Evolutionary conservation across 2,888 invertebrate genomes (phyloP), one percentile per base, ranked within the genome.

Genomic region (Caenorhabditis macrosperma): DNA sequence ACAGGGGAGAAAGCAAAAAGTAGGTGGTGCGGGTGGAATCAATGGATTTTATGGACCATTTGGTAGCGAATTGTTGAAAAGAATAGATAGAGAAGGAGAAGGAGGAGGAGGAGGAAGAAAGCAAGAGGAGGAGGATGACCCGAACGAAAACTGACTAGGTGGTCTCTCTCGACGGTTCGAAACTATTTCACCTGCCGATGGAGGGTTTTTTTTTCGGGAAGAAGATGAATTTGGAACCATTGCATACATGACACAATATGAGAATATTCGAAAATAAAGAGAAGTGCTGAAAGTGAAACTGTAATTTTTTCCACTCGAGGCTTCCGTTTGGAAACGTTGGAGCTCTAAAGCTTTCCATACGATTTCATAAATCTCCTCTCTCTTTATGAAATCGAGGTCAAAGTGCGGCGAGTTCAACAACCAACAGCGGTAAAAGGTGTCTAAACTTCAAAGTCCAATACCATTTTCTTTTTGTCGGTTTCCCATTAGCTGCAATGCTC

Each of bases 1-100:
- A 59, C 50, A n/a, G 15, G 44, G n/a, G n/a, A 28, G 50, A 55
- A 50, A 38, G 50, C 26, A 30, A 12, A 35, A 55, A 55, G 20
- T 30, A 22, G 35, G 26, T 7, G 35, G 54, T n/a, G 54, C 26
- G 28, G 54, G n/a, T 20, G 54, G 28, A 35, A 61, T 24, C 41
- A 46, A 50, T 41, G n/a, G 30, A 46, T 61, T 63, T 60, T 54
- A 72, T 72, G 63, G 63, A 46, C 54, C 63, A 72, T 63, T 72
- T 61, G 63, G 41, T 54, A 55, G 63, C 44, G 54, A 71, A 61
- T 38, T 9, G 28, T n/a, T 28, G 54, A 17, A 28, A 9, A 5
- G 48, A 44, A 26, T 57, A 66, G 59, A 30, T 35, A 50, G 48
- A 60, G 46, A 44, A 9, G 35, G 28, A 46, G 24, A 68, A 2